Evolutionary conservation across 2,113 vertebrate genomes (phyloP), one percentile per base, ranked within the genome.

Genomic region (Cyanoramphus novaezelandiae): DNA sequence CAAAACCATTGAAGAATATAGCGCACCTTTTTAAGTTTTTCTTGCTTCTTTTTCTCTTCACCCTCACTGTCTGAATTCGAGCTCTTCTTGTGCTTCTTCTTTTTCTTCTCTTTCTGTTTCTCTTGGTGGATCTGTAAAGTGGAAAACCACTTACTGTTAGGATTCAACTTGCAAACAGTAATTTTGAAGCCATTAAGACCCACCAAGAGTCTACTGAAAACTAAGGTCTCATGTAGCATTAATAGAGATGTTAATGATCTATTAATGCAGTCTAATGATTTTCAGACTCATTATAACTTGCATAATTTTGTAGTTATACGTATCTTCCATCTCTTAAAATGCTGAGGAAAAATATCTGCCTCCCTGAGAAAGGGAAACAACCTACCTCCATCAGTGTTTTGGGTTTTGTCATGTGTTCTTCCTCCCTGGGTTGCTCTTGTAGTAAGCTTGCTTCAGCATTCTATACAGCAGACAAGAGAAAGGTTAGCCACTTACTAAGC

Each of bases 81-180:
- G 94, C 98, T 99, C 92, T 98, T 99, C 94, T 98, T 98, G 55
- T 98, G 99, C 92, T 98, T 99, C 96, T 98, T 99, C 98, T 99
- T 99, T 79, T 99, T 99, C 97, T 99, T 99, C 98, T 98, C 98
- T 83, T 98, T 99, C 94, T 99, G 98, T 95, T 99, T 99, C 88
- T 99, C 99, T 87, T 98, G 98, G 91, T 99, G 99, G 88, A 99
- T 98, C 99, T 99, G 93, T 55, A 70, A 94, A 25, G 33, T 37
- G 64, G 23, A 76, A 90, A 94, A 76, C 28, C 35, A 70, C 23
- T 29, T 53, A 44, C 4, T 43, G 31, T 63, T 81, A 67, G 63
- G 57, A 91, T 68, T 86, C 52, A 82, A 53, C 59, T 59, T 70
- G 47, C 47, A 55, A 78, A 53, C 19, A 82, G 10, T 28, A 64